phyloP scores from a whole-genome alignment of 1,140 invertebrate species.

The Leptinotarsa defecta region DNA sequence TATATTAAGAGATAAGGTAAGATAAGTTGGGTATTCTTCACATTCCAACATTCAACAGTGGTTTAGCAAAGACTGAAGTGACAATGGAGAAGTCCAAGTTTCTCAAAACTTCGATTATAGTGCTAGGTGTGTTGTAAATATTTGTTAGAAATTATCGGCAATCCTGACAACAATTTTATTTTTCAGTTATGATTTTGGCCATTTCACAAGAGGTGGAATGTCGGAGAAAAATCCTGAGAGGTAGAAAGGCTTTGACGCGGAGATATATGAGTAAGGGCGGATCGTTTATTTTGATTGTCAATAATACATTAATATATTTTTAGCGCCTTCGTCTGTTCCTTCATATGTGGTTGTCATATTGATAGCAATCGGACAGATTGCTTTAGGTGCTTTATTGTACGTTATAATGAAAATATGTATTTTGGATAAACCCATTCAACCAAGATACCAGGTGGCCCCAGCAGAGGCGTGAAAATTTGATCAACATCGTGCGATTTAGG shows the following conservation, averaged over 20 bases:
- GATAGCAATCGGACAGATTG: slow-evolving; percentile 68
- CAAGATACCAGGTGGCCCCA: slow-evolving; percentile 30
- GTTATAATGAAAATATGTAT: slow-evolving; percentile 69
- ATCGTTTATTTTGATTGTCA: neutral
- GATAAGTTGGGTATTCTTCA: slow-evolving; percentile 9
- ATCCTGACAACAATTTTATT: neutral
- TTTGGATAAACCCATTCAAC: slow-evolving; percentile 50
- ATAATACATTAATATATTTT: slow-evolving; percentile 39
- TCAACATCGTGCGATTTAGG: no score
- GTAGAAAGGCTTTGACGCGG: slow-evolving; percentile 73
- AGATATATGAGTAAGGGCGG: slow-evolving; percentile 72
- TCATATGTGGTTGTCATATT: slow-evolving; percentile 73
- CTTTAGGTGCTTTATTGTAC: slow-evolving; percentile 69
- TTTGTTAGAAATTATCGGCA: no score
- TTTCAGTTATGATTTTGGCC: slow-evolving; percentile 67
- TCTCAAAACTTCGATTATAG: neutral
- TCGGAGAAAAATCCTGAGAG: slow-evolving; percentile 73
- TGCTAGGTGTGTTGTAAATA: neutral
- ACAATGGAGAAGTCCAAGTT: neutral
- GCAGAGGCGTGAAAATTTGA: slow-evolving; percentile 15
- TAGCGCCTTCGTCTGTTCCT: slow-evolving; percentile 69
- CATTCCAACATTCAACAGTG: neutral
- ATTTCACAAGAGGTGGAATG: slow-evolving; percentile 70
- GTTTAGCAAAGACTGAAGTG: neutral
- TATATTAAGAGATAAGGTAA: slow-evolving; percentile 11